Conservation (phyloP, 2,113 vertebrate species). For the Phalacrocorax carbo region DNA sequence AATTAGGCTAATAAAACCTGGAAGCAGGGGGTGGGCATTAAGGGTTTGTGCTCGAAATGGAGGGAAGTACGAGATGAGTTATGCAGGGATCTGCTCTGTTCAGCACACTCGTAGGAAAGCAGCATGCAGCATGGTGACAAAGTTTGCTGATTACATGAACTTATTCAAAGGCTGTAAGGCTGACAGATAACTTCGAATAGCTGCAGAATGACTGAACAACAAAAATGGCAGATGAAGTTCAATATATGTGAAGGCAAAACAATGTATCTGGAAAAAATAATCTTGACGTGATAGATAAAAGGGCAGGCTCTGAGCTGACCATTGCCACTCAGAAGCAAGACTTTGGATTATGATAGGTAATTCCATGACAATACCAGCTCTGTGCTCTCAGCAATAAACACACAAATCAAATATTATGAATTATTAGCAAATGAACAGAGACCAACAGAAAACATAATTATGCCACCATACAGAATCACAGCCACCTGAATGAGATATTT, state of each 20-base stretch:
- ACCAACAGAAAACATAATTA: neutral
- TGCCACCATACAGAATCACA: neutral
- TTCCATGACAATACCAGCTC: neutral
- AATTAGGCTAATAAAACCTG: neutral
- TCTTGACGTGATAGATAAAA: neutral
- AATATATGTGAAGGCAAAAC: accelerated
- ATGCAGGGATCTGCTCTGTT: neutral
- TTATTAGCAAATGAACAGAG: neutral
- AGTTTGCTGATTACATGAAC: neutral
- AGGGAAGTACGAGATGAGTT: neutral
- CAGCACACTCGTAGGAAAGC: neutral
- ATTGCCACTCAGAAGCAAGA: neutral
- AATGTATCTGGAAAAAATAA: neutral
- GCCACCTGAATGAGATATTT: accelerated
- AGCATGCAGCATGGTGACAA: neutral
- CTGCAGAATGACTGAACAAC: neutral
- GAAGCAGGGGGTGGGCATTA: neutral
- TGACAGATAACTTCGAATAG: neutral
- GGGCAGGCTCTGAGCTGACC: neutral
- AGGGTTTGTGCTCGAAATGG: neutral
- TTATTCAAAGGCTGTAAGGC: neutral
- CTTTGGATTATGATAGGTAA: neutral
- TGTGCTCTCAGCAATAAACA: neutral
- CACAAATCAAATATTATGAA: neutral
- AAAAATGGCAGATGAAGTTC: neutral